A percentile compares a stretch with the other conserved stretches of the same genome.
phyloP scores from a whole-genome alignment of 2,888 invertebrate genomes.

The Lissocephala sabroskyi region DNA sequence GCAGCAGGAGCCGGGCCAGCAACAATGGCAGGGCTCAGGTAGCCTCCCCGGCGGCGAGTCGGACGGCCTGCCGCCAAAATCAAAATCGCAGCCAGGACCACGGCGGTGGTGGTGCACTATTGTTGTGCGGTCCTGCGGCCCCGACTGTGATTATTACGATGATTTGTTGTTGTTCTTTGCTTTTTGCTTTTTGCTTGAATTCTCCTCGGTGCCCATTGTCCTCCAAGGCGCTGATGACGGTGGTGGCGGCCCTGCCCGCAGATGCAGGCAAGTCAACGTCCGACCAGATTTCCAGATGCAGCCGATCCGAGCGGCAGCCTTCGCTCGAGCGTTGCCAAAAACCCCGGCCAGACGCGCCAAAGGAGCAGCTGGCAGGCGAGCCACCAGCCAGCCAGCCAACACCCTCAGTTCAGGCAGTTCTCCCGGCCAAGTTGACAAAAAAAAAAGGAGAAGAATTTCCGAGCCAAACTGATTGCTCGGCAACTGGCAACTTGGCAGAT shows the following conservation, averaged over 20 bases:
- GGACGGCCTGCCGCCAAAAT: slow-evolving; percentile 54
- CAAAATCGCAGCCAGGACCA: slow-evolving; percentile 27
- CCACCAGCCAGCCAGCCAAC: slow-evolving; percentile 52
- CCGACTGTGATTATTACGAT: slow-evolving; percentile 45
- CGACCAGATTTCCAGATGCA: slow-evolving; percentile 32
- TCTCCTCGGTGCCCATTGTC: slow-evolving; percentile 42
- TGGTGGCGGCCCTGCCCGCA: slow-evolving; percentile 50
- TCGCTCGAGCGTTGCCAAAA: slow-evolving; percentile 16
- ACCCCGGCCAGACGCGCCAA: slow-evolving; percentile 48
- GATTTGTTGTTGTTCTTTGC: slow-evolving; percentile 19
- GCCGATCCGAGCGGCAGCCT: too few relatives aligned
- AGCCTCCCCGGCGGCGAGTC: slow-evolving; percentile 9
- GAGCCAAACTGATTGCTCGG: slow-evolving; percentile 44
- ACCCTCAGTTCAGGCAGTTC: slow-evolving; percentile 3
- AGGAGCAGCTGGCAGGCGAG: slow-evolving; percentile 56
- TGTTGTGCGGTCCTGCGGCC: slow-evolving; percentile 29
- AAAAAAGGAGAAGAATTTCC: too few relatives aligned
- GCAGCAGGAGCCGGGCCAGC: slow-evolving; percentile 22
- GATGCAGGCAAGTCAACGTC: slow-evolving; percentile 70
- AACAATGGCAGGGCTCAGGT: slow-evolving; percentile 46
- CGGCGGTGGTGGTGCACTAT: slow-evolving; percentile 46
- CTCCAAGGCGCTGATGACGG: too few relatives aligned
- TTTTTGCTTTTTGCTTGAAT: slow-evolving; percentile 36
- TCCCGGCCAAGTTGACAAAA: slow-evolving; percentile 40
- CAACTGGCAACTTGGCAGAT: slow-evolving; percentile 41